These are phyloP conservation scores for Daubentonia madagascariensis DNA, from an alignment of 2,113 vertebrate species.

Conservation along the genomic window DNA sequence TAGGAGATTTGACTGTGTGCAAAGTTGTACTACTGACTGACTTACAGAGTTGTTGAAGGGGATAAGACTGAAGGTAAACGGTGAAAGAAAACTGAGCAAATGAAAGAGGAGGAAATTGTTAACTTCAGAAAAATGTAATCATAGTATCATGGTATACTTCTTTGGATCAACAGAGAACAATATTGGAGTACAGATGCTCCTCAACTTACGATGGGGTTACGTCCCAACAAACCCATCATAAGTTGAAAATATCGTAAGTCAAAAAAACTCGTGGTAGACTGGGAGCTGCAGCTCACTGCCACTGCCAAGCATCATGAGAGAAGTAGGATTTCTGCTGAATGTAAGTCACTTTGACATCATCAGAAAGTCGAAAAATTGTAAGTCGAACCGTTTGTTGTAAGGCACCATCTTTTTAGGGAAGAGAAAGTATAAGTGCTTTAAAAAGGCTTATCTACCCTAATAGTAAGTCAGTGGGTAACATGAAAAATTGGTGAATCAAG, in stretches of 20 bases:
- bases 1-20: not conserved
- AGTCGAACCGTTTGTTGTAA: not conserved
- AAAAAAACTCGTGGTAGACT: not conserved
- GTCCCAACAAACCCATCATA: not conserved
- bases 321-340: not conserved
- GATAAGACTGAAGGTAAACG: not conserved
- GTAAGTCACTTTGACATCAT: not conserved
- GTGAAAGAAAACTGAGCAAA: constrained; percentile 25
- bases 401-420: not conserved
- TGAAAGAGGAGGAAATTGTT: not conserved
- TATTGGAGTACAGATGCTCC: not conserved
- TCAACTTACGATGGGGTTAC: not conserved
- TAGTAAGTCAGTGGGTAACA: not conserved
- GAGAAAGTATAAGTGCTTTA: not conserved
- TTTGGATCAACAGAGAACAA: not conserved
- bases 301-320: not conserved
- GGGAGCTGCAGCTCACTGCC: not conserved
- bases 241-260: not conserved
- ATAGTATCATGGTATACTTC: not conserved
- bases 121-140: not conserved
- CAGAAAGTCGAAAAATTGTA: not conserved
- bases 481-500: not conserved
- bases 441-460: not conserved
- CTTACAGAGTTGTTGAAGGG: not conserved
- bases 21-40: not conserved